Base-by-base conservation (phyloP, 2,113 vertebrate species). In the Oreochromis aureus region DNA sequence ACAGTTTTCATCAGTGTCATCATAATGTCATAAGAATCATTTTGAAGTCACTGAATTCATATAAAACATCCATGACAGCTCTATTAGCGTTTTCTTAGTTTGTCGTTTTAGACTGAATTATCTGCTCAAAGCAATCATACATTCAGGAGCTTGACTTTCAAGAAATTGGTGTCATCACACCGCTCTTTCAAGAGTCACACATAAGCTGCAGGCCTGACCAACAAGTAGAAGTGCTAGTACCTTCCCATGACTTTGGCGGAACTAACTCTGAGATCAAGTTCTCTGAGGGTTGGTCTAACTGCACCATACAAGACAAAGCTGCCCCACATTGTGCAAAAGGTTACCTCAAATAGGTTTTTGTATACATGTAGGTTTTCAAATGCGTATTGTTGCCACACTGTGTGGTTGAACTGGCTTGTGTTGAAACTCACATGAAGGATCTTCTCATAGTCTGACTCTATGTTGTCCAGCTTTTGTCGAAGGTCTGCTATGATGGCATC, bases 381-480 rank as follows among this genome's bases (percentile, higher is more conserved):
- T 78, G 71, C 0, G 3, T 51, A 78, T 51, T 78, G 46, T 51
- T 78, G 44, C 5, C 27, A 12, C 24, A 4, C 24, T 15, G 27
- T 86, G 34, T n/a, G 18, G 10, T 27, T 44, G 32, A 59, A 10
- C 18, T 44, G 9, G 10, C n/a, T 56, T 36, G 36, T 30, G 27
- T 69, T 80, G n/a, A 2, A 44, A 91, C 97, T 96, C 89, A 97
- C 92, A 1, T 97, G 94, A 53, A 97, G 86, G 73, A 96, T 92
- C 80, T 94, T 96, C 90, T 97, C 93, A 7, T 95, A 97, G 24
- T 96, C 95, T 15, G 87, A 94, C 80, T 97, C 96, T 95, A 95
- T 95, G 80, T 91, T 88, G 27, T 94, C 79, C 22, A 96, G 83
- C 12, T 96, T 95, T 81, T 86, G 87, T 89, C 83, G 92, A 58